Percentiles rank a stretch among this genome's conserved stretches.
phyloP scores from a whole-genome alignment of 2,797 vertebrate species.

The Smutsia temminckii region DNA sequence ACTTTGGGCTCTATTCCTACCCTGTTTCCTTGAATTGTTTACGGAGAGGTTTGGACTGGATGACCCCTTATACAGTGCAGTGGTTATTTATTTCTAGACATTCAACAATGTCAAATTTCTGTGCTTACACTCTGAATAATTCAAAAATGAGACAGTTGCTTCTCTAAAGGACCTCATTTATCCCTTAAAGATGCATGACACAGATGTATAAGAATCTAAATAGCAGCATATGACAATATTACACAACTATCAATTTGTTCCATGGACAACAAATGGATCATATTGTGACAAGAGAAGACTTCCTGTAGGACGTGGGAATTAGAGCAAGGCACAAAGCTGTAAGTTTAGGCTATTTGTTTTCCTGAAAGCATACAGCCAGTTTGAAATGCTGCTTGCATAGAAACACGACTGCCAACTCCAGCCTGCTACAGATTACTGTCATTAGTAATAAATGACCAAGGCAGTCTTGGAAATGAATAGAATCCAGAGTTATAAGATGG shows the following conservation, averaged over 20 bases:
- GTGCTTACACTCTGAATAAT: constrained; percentile 53
- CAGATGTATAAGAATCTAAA: not conserved
- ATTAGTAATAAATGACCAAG: constrained; percentile 66
- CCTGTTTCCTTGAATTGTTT: not conserved
- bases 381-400: constrained; percentile 50
- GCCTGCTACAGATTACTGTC: constrained; percentile 37
- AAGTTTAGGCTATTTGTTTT: constrained; percentile 33
- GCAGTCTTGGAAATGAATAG: constrained; percentile 53
- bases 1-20: not conserved
- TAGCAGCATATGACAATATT: not conserved
- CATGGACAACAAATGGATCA: constrained; percentile 20
- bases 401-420: constrained; percentile 22
- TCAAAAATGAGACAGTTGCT: constrained; percentile 53
- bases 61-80: not conserved
- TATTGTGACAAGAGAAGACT: not conserved
- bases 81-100: constrained; percentile 35
- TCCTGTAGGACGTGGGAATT: not conserved
- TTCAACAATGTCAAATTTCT: constrained; percentile 22
- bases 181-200: not conserved
- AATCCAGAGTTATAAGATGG: constrained; percentile 36
- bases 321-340: not conserved
- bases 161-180: not conserved
- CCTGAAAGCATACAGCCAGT: not conserved
- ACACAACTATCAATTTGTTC: not conserved
- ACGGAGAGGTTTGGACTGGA: not conserved